phyloP scores from a whole-genome alignment of 2,797 vertebrate genomes.

The Phalloptychus januarius region DNA sequence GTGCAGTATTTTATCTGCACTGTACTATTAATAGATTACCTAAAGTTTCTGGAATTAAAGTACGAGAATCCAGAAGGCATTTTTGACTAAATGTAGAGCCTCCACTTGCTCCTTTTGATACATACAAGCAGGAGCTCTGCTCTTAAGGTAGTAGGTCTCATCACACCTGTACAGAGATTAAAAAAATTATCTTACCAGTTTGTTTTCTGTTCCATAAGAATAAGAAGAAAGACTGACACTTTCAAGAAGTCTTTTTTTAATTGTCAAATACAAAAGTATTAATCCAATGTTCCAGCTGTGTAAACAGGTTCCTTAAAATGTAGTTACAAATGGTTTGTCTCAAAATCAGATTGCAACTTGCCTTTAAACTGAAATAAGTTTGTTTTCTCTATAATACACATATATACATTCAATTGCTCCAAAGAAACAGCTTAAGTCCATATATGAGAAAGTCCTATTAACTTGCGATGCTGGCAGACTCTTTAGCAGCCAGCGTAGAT shows the following conservation, averaged over 20 bases:
- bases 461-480: constrained; percentile 84
- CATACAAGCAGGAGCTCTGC: background rate
- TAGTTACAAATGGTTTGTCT: constrained; percentile 21
- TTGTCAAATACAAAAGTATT: constrained; percentile 61
- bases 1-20: no score
- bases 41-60: no score
- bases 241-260: constrained; percentile 44
- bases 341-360: constrained; percentile 33
- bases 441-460: constrained; percentile 57
- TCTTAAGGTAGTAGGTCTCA: background rate
- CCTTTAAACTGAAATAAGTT: constrained; percentile 38
- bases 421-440: constrained; percentile 50
- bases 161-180: background rate
- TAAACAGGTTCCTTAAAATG: constrained; percentile 18
- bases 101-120: background rate
- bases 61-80: background rate
- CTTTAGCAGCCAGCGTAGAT: constrained; percentile 88
- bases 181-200: background rate
- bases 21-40: no score
- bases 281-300: constrained; percentile 22
- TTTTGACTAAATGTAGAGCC: background rate
- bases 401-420: constrained; percentile 61
- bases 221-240: background rate
- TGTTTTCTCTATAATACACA: constrained; percentile 53
- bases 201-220: background rate